Conservation (phyloP, 2,797 vertebrate species). For the Poeciliopsis turneri region DNA sequence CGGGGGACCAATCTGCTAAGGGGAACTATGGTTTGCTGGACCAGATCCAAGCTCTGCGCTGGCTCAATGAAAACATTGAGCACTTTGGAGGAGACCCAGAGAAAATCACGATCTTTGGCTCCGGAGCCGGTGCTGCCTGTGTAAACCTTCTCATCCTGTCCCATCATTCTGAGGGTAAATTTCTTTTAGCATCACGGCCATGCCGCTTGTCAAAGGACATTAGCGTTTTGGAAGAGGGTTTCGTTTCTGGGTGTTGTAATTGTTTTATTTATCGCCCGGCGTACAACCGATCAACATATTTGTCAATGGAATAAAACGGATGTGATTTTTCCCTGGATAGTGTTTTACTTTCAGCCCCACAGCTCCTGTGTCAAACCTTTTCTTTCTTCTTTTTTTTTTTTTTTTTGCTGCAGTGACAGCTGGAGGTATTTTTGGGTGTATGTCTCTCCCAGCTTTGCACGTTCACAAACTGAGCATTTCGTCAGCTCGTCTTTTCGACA, state of each 20-base stretch:
- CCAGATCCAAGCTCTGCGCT: conserved; percentile 97
- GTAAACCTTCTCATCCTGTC: conserved; percentile 99
- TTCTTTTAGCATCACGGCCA: conserved; percentile 32
- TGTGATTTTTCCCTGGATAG: no score
- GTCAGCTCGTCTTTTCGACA: background rate
- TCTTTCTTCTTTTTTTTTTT: background rate
- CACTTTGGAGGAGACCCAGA: conserved; percentile 97
- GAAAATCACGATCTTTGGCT: conserved; percentile 99
- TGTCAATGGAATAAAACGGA: background rate
- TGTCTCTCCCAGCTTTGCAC: background rate
- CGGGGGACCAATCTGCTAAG: conserved; percentile 96
- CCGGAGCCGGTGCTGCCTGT: conserved; percentile 95
- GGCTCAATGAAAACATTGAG: conserved; percentile 98
- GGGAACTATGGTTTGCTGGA: conserved; percentile 98
- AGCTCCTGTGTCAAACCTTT: background rate
- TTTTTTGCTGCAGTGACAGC: background rate
- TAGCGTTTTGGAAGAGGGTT: conserved; percentile 26
- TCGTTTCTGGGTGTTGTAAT: background rate
- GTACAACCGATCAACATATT: background rate
- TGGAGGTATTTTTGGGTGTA: background rate
- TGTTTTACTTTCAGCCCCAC: background rate
- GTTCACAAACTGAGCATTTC: background rate
- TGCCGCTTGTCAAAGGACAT: conserved; percentile 31
- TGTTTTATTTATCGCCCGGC: background rate
- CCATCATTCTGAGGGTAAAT: conserved; percentile 98